phyloP scores from a whole-genome alignment of 2,888 invertebrate genomes.

The Iphiclides podalirius region DNA sequence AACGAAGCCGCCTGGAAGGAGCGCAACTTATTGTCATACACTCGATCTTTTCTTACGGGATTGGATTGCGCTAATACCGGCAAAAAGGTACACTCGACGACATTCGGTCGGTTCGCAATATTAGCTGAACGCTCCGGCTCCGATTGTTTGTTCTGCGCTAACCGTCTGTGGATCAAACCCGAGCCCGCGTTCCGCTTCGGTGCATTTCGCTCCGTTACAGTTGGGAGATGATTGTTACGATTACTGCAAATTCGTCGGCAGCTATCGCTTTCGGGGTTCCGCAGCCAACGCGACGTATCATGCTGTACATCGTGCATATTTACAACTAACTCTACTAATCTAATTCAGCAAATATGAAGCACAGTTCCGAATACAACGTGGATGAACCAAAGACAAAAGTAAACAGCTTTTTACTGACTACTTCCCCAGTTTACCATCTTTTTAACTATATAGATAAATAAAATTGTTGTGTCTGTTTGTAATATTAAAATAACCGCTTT shows the following conservation, averaged over 20 bases:
- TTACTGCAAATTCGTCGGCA: not conserved
- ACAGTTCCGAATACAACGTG: no score
- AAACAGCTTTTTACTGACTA: no score
- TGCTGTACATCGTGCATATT: no score
- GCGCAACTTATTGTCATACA: conserved; percentile 40
- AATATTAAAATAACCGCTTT: no score
- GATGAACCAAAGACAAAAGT: no score
- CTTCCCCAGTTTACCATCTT: no score
- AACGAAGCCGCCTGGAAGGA: conserved; percentile 39
- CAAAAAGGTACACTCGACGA: conserved; percentile 48
- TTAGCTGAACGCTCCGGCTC: conserved; percentile 46
- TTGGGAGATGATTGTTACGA: not conserved
- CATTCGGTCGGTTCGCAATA: conserved; percentile 41
- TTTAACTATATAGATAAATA: no score
- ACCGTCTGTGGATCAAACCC: conserved; percentile 14
- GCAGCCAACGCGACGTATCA: not conserved
- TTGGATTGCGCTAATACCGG: conserved; percentile 59
- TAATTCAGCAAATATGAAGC: no score
- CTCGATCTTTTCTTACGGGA: conserved; percentile 37
- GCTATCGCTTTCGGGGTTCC: not conserved
- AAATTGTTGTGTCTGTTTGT: no score
- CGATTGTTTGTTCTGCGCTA: conserved; percentile 33
- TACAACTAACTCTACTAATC: no score
- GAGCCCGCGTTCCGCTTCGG: conserved; percentile 3
- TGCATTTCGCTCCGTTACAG: conserved; percentile 6